phyloP scores from a whole-genome alignment of 2,888 invertebrate genomes.

The Stomorhina lunata region DNA sequence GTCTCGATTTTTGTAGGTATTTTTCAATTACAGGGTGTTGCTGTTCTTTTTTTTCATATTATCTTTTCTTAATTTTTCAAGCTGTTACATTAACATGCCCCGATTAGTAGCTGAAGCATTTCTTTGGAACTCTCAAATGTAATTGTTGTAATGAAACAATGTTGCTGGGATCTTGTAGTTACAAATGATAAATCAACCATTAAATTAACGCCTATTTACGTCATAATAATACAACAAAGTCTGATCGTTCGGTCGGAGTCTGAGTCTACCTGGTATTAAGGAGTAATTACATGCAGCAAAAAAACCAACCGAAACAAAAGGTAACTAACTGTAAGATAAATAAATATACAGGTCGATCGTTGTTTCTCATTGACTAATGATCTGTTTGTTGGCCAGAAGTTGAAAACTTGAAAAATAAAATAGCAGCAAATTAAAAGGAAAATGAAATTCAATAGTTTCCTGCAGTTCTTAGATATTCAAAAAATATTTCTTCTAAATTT shows the following conservation, averaged over 20 bases:
- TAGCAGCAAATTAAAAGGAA: slow-evolving; percentile 10
- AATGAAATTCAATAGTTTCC: background rate
- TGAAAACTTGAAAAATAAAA: slow-evolving; percentile 5
- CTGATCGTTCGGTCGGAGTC: too few relatives aligned
- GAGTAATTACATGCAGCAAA: background rate
- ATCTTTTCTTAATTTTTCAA: background rate
- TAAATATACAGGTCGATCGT: slow-evolving; percentile 25
- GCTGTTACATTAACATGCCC: slow-evolving; percentile 18
- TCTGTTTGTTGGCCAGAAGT: background rate
- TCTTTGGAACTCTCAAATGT: slow-evolving; percentile 13
- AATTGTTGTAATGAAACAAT: slow-evolving; percentile 52
- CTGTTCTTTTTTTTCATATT: background rate
- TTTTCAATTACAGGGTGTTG: slow-evolving; percentile 50
- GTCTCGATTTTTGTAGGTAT: slow-evolving; percentile 31
- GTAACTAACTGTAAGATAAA: slow-evolving; percentile 33
- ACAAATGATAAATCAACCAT: slow-evolving; percentile 52
- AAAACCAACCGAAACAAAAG: background rate
- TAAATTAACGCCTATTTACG: slow-evolving; percentile 57
- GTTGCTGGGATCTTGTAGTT: slow-evolving; percentile 36
- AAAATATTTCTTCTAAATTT: too few relatives aligned
- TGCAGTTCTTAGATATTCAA: background rate
- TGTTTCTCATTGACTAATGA: slow-evolving; percentile 22
- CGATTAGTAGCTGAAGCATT: background rate
- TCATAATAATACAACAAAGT: slow-evolving; percentile 33
- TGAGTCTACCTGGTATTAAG: background rate